A percentile compares a stretch with the other conserved stretches of the same genome.
Evolutionary conservation across 2,888 invertebrate genomes (phyloP).

Genomic region (Stenodema calcarata): DNA sequence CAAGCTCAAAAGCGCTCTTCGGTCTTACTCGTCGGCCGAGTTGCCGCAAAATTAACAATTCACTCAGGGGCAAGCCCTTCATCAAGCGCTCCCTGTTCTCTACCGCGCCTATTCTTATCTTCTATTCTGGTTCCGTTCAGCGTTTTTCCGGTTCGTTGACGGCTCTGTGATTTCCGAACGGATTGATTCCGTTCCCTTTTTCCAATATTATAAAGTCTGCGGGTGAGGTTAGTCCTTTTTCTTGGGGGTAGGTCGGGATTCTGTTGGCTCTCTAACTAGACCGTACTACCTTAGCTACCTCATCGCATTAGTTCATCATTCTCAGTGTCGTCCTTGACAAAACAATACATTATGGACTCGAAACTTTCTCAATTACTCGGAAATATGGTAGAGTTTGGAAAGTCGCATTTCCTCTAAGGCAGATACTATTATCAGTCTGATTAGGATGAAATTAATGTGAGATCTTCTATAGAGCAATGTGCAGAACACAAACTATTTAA

Average conservation of each 20-base stretch:
- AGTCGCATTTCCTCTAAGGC: no score
- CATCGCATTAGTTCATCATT: background rate
- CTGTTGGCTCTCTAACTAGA: background rate
- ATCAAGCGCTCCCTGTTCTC: background rate
- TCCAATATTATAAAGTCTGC: background rate
- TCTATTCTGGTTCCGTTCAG: background rate
- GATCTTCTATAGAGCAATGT: no score
- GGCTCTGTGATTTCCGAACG: constrained; percentile 6
- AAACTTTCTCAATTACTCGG: no score
- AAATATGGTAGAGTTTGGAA: no score
- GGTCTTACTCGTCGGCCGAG: background rate
- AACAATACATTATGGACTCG: no score
- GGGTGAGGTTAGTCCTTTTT: background rate
- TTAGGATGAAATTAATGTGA: no score
- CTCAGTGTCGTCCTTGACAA: no score
- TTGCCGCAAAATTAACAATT: constrained; percentile 13
- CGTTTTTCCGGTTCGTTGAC: background rate
- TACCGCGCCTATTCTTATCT: background rate
- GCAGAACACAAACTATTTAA: no score
- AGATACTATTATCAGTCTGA: no score
- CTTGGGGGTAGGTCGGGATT: background rate
- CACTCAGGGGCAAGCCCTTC: background rate
- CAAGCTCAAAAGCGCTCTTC: background rate
- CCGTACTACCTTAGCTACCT: background rate
- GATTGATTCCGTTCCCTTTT: background rate